A percentile compares a stretch with the other conserved stretches of the same genome.
phyloP scores from a whole-genome alignment of 2,888 invertebrate genomes.

The Shargacucullia verbasci region DNA sequence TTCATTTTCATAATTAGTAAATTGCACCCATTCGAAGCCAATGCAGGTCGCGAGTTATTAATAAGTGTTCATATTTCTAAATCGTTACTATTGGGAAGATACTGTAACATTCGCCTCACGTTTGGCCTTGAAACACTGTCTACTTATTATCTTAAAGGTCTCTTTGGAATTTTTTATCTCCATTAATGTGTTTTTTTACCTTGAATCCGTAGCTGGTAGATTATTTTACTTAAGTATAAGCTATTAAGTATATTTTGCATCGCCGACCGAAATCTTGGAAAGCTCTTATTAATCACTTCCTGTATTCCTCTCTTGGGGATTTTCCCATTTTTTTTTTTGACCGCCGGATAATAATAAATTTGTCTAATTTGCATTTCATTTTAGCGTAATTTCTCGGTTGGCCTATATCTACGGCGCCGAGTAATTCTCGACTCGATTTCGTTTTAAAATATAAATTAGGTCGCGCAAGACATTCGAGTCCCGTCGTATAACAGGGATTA shows the following conservation, averaged over 20 bases:
- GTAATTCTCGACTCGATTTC: constrained; percentile 65
- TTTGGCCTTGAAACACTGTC: too few relatives aligned
- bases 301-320: constrained; percentile 66
- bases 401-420: constrained; percentile 62
- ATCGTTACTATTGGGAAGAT: too few relatives aligned
- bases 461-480: constrained; percentile 46
- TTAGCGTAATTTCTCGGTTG: constrained; percentile 75
- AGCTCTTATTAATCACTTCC: constrained; percentile 80
- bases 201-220: not conserved
- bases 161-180: not conserved
- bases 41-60: too few relatives aligned
- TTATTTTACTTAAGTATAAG: constrained; percentile 36
- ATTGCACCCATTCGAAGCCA: too few relatives aligned
- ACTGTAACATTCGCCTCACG: too few relatives aligned
- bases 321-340: constrained; percentile 75
- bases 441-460: constrained; percentile 59
- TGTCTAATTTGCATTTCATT: constrained; percentile 85
- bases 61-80: too few relatives aligned
- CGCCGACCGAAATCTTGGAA: constrained; percentile 59
- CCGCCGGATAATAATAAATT: constrained; percentile 84
- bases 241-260: constrained; percentile 54
- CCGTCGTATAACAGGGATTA: constrained; percentile 50
- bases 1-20: too few relatives aligned
- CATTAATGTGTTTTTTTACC: not conserved
- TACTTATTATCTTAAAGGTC: too few relatives aligned